Conservation (phyloP, 2,888 invertebrate species). For the Caradrina kadenii region DNA sequence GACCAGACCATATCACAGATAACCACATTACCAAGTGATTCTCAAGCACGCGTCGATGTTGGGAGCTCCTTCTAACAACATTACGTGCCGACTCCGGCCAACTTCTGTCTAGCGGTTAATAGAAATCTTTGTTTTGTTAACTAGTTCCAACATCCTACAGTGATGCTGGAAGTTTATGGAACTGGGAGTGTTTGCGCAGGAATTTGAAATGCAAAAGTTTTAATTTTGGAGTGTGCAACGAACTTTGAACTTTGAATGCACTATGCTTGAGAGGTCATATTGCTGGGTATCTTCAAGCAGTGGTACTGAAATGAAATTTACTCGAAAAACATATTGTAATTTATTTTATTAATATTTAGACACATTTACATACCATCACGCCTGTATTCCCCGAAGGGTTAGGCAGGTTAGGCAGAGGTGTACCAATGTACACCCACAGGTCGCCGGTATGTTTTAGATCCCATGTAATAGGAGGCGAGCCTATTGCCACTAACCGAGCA, state of each 20-base stretch:
- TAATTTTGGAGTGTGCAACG: background rate
- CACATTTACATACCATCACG: too few species aligned
- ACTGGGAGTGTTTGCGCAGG: conserved; percentile 27
- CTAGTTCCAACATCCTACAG: conserved; percentile 22
- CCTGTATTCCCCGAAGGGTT: too few species aligned
- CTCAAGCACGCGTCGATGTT: background rate
- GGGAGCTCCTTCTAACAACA: background rate
- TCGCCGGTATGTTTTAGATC: too few species aligned
- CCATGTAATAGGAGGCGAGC: too few species aligned
- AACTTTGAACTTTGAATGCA: conserved; percentile 1
- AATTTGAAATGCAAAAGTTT: conserved; percentile 22
- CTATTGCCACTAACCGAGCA: too few species aligned
- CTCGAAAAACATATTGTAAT: too few species aligned
- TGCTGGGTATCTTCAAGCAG: too few species aligned
- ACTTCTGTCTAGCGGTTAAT: conserved; percentile 20
- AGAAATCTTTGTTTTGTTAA: conserved; percentile 48
- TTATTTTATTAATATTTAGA: too few species aligned
- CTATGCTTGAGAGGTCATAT: too few species aligned
- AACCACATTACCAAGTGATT: conserved; percentile 10
- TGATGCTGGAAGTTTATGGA: conserved; percentile 22
- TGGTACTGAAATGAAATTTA: too few species aligned
- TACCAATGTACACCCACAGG: too few species aligned
- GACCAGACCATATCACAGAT: background rate
- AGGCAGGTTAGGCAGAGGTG: too few species aligned
- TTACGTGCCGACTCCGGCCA: conserved; percentile 7